phyloP scores from a whole-genome alignment of 2,113 vertebrate species.

The Struthidea cinerea region DNA sequence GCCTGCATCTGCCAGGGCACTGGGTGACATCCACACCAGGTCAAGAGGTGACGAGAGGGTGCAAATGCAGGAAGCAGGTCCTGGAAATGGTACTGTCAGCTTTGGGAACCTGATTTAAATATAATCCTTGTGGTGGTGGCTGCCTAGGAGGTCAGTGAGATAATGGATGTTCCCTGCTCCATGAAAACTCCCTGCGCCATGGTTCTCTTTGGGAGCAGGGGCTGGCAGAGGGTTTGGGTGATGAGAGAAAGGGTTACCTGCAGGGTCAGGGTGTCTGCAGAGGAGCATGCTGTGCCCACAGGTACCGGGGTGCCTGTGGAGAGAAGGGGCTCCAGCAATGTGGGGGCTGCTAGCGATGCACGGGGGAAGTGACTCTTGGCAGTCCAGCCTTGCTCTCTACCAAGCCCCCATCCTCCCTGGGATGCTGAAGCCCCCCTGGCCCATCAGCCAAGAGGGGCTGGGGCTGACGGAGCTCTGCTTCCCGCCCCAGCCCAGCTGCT shows the following conservation, averaged over 20 bases:
- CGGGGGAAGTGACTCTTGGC: accelerated
- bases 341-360: accelerated
- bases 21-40: accelerated
- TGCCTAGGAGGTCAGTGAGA: neutral
- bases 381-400: neutral
- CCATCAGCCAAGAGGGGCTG: neutral
- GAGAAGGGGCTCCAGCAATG: neutral
- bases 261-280: neutral
- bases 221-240: neutral
- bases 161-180: accelerated
- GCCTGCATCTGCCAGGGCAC: neutral
- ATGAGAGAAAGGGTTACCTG: neutral
- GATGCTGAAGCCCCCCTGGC: neutral
- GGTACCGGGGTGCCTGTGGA: neutral
- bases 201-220: neutral
- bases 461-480: neutral
- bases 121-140: neutral
- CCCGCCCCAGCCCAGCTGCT: neutral
- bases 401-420: neutral
- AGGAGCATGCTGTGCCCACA: neutral
- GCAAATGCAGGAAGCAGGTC: neutral
- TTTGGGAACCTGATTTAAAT: neutral
- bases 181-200: accelerated
- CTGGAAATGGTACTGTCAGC: neutral
- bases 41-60: neutral